These are phyloP conservation scores for Embidobia sp. DNA, from an alignment of 2,888 invertebrate species.

Conservation along the genomic window DNA sequence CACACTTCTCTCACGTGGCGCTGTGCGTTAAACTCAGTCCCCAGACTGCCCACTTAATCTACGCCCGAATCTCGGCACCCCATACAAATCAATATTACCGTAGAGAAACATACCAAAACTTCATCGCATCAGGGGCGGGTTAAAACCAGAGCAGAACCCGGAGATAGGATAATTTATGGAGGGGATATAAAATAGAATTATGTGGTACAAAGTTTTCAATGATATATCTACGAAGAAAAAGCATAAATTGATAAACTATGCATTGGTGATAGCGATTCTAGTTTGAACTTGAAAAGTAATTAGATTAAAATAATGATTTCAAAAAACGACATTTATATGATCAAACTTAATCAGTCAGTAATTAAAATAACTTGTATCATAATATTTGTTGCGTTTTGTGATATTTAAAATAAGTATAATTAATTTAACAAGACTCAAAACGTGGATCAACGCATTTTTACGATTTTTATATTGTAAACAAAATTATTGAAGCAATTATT, in stretches of 20 bases:
- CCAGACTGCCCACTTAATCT: slow-evolving; percentile 53
- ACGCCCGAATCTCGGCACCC: slow-evolving; percentile 55
- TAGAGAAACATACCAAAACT: slow-evolving; percentile 60
- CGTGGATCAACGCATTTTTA: no score
- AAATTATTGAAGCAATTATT: no score
- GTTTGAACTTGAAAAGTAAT: no score
- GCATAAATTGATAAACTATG: not conserved
- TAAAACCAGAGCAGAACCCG: slow-evolving; percentile 32
- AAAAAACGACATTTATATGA: no score
- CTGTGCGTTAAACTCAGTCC: slow-evolving; percentile 42
- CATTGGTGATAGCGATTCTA: not conserved
- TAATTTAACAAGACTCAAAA: no score
- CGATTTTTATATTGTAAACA: no score
- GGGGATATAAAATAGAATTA: slow-evolving; percentile 55
- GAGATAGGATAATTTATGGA: slow-evolving; percentile 52
- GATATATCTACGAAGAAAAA: slow-evolving; percentile 16
- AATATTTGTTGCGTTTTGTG: no score
- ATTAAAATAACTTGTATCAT: no score
- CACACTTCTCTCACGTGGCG: slow-evolving; percentile 33
- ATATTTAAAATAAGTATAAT: no score
- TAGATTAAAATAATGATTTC: no score
- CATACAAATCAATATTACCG: slow-evolving; percentile 60
- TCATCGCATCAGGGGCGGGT: slow-evolving; percentile 53
- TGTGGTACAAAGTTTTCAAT: slow-evolving; percentile 18
- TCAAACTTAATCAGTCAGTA: no score